Percentiles rank a stretch among this genome's conserved stretches.
Evolutionary conservation across 2,113 vertebrate genomes (phyloP).

Genomic region (Cephalopholis sonnerati): DNA sequence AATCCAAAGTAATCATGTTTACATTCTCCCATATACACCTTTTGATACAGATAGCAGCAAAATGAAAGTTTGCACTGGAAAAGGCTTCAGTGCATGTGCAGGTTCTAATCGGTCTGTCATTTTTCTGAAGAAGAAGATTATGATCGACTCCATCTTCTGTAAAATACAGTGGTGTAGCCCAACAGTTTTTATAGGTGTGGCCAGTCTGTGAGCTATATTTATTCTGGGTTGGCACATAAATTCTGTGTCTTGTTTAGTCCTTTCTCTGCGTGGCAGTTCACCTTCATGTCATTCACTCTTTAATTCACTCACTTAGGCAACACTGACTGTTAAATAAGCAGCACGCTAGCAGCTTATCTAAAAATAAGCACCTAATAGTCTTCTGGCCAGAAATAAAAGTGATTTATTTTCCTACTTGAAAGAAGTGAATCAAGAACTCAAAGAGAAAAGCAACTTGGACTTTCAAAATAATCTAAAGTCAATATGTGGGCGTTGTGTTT

Average conservation of each 20-base stretch:
- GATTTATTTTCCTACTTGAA: neutral
- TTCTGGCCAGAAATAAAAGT: neutral
- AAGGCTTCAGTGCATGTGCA: neutral
- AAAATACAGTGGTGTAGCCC: neutral
- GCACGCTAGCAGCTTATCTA: neutral
- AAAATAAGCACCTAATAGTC: neutral
- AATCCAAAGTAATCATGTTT: constrained; percentile 54
- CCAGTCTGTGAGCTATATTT: neutral
- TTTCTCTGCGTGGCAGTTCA: neutral
- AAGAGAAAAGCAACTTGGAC: neutral
- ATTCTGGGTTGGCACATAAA: neutral
- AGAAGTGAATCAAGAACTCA: neutral
- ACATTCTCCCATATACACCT: constrained; percentile 9
- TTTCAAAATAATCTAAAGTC: neutral
- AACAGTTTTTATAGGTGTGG: neutral
- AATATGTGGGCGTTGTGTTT: neutral
- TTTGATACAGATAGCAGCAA: neutral
- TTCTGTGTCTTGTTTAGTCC: neutral
- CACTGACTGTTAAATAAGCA: constrained; percentile 21
- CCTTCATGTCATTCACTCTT: neutral
- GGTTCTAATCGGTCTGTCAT: neutral
- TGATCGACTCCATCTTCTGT: neutral
- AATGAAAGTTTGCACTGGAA: constrained; percentile 2
- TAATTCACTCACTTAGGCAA: neutral
- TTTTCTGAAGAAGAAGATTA: neutral